These are phyloP conservation scores for Pampus argenteus DNA, from an alignment of 2,797 vertebrate genomes.

Conservation along the genomic window DNA sequence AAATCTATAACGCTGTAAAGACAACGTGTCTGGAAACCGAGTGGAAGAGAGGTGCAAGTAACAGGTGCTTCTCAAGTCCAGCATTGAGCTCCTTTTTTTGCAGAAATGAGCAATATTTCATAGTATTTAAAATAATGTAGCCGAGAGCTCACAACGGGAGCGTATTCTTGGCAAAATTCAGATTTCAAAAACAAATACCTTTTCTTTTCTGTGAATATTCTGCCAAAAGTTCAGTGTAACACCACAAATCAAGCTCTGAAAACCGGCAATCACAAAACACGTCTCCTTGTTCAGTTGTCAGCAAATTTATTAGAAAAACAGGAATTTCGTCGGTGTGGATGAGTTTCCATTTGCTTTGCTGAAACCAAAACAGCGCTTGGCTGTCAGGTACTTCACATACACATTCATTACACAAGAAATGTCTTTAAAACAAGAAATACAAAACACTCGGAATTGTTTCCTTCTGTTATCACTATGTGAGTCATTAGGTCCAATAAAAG, in stretches of 20 bases:
- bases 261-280: neutral
- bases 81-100: constrained; percentile 19
- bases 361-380: neutral
- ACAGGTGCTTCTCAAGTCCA: constrained; percentile 59
- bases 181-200: constrained; percentile 47
- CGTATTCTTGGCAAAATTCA: constrained; percentile 34
- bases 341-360: neutral
- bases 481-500: too few relatives aligned
- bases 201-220: constrained; percentile 14
- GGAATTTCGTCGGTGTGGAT: neutral
- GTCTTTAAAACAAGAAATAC: neutral
- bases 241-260: constrained; percentile 18
- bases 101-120: constrained; percentile 49
- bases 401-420: neutral
- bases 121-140: constrained; percentile 43
- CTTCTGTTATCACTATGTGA: too few relatives aligned
- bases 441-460: too few relatives aligned
- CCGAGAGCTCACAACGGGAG: constrained; percentile 41
- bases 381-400: neutral
- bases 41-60: constrained; percentile 32
- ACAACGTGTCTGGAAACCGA: constrained; percentile 25
- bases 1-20: constrained; percentile 41
- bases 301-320: neutral
- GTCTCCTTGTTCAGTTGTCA: neutral
- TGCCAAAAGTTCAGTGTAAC: constrained; percentile 15